Percentiles rank a stretch among this genome's conserved stretches.
Evolutionary conservation across 2,113 vertebrate genomes (phyloP).

Genomic region (Istiophorus platypterus): DNA sequence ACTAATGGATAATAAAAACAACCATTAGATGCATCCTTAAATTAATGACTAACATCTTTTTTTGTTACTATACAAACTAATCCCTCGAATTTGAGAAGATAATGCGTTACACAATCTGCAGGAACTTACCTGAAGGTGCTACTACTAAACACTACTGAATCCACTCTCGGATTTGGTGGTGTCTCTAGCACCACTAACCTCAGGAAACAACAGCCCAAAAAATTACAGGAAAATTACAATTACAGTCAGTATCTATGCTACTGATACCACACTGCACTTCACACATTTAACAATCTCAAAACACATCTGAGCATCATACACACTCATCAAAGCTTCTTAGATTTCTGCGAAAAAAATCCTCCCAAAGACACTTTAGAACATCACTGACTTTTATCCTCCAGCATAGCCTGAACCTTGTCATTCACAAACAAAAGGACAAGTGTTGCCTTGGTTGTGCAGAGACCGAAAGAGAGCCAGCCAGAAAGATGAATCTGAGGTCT

Average conservation of each 20-base stretch:
- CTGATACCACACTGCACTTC: background rate
- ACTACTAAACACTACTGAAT: background rate
- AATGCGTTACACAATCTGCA: background rate
- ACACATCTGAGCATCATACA: constrained; percentile 15
- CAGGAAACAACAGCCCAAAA: constrained; percentile 1
- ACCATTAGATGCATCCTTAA: background rate
- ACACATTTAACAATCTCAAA: background rate
- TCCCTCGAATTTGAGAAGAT: background rate
- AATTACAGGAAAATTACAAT: background rate
- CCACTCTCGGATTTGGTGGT: background rate
- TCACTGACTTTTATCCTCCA: background rate
- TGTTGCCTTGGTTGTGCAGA: constrained; percentile 32
- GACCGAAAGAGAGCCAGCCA: background rate
- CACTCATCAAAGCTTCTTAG: background rate
- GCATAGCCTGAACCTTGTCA: constrained; percentile 2
- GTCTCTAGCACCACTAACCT: background rate
- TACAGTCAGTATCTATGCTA: background rate
- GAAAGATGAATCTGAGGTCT: constrained; percentile 13
- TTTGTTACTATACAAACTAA: background rate
- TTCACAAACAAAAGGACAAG: background rate
- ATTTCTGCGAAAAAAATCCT: constrained; percentile 5
- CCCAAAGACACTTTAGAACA: background rate
- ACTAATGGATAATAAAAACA: background rate
- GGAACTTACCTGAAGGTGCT: constrained; percentile 24
- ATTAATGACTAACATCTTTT: background rate